These are phyloP conservation scores for Anser cygnoides DNA, from an alignment of 2,113 vertebrate genomes.

Conservation along the genomic window DNA sequence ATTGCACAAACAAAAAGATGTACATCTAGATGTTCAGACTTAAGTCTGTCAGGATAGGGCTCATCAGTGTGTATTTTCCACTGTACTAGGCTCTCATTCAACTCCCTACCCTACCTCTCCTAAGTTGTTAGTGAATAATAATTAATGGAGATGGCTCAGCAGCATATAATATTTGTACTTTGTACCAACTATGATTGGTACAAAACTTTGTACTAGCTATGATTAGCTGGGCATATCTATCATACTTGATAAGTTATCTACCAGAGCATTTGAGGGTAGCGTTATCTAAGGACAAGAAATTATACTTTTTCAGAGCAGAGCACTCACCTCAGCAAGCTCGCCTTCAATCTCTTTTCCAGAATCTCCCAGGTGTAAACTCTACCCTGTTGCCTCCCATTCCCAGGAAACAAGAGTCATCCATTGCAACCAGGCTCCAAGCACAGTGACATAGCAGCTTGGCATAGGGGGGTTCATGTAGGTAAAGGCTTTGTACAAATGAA, in stretches of 20 bases:
- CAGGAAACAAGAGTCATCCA: neutral
- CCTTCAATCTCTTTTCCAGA: neutral
- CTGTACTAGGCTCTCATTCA: neutral
- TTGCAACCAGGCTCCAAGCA: neutral
- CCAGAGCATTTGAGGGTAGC: neutral
- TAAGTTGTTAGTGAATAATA: neutral
- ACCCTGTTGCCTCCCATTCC: neutral
- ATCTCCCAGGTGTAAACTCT: neutral
- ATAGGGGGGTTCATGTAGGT: neutral
- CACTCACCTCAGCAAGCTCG: neutral
- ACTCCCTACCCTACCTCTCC: neutral
- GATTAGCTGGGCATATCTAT: neutral
- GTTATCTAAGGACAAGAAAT: neutral
- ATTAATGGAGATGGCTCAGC: neutral
- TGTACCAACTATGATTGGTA: neutral
- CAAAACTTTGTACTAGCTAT: neutral
- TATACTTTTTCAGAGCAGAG: neutral
- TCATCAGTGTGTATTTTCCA: neutral
- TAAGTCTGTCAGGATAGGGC: neutral
- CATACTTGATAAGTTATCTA: neutral
- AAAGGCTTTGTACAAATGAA: neutral
- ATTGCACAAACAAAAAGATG: neutral
- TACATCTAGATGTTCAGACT: neutral
- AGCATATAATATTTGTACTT: neutral
- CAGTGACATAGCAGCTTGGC: neutral